These are phyloP conservation scores for Apis laboriosa DNA, from an alignment of 1,140 invertebrate genomes.

Conservation along the genomic window DNA sequence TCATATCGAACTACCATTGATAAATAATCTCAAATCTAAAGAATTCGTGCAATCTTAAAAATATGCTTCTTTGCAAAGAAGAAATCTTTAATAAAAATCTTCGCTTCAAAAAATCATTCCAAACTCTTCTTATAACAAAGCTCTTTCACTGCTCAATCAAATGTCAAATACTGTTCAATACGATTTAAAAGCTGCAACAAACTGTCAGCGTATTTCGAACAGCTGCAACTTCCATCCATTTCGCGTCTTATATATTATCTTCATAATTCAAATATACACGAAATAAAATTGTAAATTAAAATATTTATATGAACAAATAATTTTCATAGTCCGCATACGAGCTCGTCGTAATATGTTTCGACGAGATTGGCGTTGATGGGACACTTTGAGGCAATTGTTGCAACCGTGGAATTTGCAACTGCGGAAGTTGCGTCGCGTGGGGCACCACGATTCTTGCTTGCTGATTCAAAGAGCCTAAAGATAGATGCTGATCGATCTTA, in stretches of 20 bases:
- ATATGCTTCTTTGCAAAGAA: neutral
- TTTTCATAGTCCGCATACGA: slow-evolving; percentile 83
- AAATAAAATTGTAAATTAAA: neutral
- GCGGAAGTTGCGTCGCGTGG: slow-evolving; percentile 65
- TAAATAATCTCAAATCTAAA: slow-evolving; percentile 22
- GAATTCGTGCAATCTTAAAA: neutral
- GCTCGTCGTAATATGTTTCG: slow-evolving; percentile 76
- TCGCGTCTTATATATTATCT: too few relatives aligned
- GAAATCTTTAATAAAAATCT: too few relatives aligned
- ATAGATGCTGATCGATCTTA: slow-evolving; percentile 60
- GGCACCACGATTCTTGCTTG: slow-evolving; percentile 67
- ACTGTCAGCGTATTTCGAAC: too few relatives aligned
- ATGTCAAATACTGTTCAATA: slow-evolving; percentile 24
- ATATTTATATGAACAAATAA: slow-evolving; percentile 83
- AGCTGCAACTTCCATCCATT: neutral
- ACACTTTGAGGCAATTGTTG: slow-evolving; percentile 77
- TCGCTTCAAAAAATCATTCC: neutral
- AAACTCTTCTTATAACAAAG: neutral
- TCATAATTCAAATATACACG: neutral
- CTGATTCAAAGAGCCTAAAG: slow-evolving; percentile 63
- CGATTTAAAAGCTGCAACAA: neutral
- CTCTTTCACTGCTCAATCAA: neutral
- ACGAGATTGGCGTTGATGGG: slow-evolving; percentile 75
- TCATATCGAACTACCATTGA: neutral
- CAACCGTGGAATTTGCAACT: slow-evolving; percentile 55